Evolutionary conservation across 2,797 vertebrate species (phyloP).

Genomic region (Microchirus variegatus): DNA sequence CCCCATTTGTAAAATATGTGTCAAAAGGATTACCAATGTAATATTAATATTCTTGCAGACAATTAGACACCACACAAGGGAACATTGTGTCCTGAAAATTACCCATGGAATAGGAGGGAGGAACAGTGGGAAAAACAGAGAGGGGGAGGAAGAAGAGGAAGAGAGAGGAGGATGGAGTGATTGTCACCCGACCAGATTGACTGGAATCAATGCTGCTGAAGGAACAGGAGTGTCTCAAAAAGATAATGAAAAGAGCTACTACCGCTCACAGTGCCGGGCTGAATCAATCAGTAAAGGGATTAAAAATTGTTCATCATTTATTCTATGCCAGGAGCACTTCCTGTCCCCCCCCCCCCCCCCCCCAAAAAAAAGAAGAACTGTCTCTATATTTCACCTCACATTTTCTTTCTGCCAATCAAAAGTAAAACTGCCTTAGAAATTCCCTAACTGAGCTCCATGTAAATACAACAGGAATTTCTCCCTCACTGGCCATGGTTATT

Average conservation of each 20-base stretch:
- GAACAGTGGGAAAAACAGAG: background rate
- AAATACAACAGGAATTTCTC: conserved; percentile 38
- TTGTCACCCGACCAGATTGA: conserved; percentile 37
- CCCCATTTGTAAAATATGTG: conserved; percentile 68
- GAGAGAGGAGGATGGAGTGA: conserved; percentile 31
- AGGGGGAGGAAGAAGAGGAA: conserved; percentile 6
- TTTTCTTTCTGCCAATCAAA: conserved; percentile 62
- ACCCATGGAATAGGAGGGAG: conserved; percentile 26
- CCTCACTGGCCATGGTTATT: conserved; percentile 44
- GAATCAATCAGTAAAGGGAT: conserved; percentile 57
- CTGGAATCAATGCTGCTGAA: conserved; percentile 28
- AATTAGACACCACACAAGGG: conserved; percentile 72
- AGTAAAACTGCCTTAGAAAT: conserved; percentile 47
- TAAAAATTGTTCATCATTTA: conserved; percentile 63
- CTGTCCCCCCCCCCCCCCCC: no score
- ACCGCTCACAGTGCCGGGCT: conserved; percentile 47
- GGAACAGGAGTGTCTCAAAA: conserved; percentile 41
- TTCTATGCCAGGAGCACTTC: conserved; percentile 56
- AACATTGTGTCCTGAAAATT: conserved; percentile 67
- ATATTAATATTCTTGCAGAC: conserved; percentile 77
- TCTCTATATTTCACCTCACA: conserved; percentile 60
- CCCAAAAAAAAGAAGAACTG: conserved; percentile 30
- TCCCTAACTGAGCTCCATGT: conserved; percentile 26
- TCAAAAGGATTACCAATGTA: conserved; percentile 77
- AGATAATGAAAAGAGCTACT: conserved; percentile 52